These are phyloP conservation scores for Ahaetulla prasina DNA, from an alignment of 2,113 vertebrate genomes.

Conservation along the genomic window DNA sequence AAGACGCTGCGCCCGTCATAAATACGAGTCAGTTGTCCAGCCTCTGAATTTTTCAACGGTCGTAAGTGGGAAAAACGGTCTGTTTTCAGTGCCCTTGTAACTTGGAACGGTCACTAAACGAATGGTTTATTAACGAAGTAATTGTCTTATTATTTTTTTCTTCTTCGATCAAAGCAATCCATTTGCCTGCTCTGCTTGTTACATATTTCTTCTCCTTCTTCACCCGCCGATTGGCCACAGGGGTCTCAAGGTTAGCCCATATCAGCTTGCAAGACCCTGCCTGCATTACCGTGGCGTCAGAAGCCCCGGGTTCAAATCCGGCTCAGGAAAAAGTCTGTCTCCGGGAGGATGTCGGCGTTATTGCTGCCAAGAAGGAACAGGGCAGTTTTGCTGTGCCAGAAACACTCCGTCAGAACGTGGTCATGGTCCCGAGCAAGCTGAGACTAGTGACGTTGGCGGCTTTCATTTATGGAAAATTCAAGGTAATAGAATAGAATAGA, in stretches of 20 bases:
- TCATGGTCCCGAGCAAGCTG: conserved; percentile 91
- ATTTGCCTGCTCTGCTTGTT: neutral
- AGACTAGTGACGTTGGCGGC: conserved; percentile 87
- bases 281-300: conserved; percentile 75
- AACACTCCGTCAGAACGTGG: conserved; percentile 78
- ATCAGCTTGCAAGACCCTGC: conserved; percentile 83
- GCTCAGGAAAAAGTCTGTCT: rapidly evolving
- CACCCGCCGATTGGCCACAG: conserved; percentile 51
- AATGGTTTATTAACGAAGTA: too few species aligned
- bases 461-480: conserved; percentile 86
- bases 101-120: too few species aligned
- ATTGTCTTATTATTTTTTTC: too few species aligned
- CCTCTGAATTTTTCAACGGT: too few species aligned
- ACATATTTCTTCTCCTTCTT: neutral
- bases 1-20: too few species aligned
- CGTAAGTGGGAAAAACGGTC: too few species aligned
- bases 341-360: neutral
- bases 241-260: conserved; percentile 77
- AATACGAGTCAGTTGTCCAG: too few species aligned
- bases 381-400: conserved; percentile 82
- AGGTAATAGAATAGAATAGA: too few species aligned
- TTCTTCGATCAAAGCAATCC: neutral
- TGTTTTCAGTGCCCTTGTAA: too few species aligned
- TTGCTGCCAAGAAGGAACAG: neutral
- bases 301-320: neutral